phyloP scores from a whole-genome alignment of 1,140 invertebrate species.

The Euura saliciscinereae region DNA sequence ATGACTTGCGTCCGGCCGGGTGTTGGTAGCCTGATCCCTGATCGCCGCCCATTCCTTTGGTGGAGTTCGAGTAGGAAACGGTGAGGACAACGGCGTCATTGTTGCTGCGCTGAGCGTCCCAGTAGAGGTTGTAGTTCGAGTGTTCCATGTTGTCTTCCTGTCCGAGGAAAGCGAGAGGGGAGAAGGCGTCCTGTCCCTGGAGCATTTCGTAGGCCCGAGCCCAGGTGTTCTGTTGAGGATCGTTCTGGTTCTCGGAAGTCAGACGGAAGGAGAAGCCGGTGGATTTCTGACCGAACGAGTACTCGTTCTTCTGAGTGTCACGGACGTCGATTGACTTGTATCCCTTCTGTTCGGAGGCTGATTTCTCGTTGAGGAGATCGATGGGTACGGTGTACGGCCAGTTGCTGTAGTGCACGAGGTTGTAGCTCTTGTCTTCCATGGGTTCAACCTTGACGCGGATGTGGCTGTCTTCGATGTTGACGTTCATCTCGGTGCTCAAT shows the following conservation, averaged over 20 bases:
- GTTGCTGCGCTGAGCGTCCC: not conserved
- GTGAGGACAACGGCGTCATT: not conserved
- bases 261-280: not conserved
- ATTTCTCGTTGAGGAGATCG: constrained; percentile 60
- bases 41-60: not conserved
- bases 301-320: not conserved
- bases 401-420: constrained; percentile 62
- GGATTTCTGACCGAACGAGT: not conserved
- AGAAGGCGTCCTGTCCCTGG: not conserved
- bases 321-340: not conserved
- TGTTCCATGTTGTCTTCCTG: not conserved
- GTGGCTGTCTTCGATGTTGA: constrained; percentile 56
- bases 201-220: not conserved
- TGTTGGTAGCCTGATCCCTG: not conserved
- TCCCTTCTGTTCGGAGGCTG: constrained; percentile 34
- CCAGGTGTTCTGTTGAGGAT: not conserved
- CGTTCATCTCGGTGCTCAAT: constrained; percentile 48
- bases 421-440: constrained; percentile 52
- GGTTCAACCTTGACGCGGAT: constrained; percentile 57
- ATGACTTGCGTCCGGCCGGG: not conserved
- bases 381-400: constrained; percentile 65
- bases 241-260: not conserved
- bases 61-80: constrained; percentile 2
- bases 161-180: not conserved
- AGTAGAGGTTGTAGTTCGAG: not conserved